phyloP scores from a whole-genome alignment of 2,888 invertebrate genomes.

The Drosophila subsilvestris region DNA sequence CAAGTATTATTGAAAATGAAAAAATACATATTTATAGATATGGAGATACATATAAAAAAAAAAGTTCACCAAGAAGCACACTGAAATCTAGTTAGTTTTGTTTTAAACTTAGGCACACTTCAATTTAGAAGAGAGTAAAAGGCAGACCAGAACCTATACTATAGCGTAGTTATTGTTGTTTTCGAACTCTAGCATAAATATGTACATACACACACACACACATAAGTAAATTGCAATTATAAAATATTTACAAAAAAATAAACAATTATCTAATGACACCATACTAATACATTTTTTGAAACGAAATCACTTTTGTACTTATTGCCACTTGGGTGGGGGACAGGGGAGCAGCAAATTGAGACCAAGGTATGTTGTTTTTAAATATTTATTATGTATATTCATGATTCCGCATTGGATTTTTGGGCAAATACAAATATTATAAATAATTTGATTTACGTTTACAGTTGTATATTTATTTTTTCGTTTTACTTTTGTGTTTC shows the following conservation, averaged over 20 bases:
- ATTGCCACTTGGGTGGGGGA: too few species aligned
- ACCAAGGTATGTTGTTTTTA: conserved; percentile 13
- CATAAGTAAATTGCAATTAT: conserved; percentile 51
- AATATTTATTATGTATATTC: conserved; percentile 65
- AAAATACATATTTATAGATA: conserved; percentile 18
- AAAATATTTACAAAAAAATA: conserved; percentile 57
- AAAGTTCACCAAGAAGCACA: conserved; percentile 25
- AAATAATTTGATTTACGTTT: conserved; percentile 71
- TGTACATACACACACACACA: conserved; percentile 16
- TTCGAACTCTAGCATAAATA: conserved; percentile 36
- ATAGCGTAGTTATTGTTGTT: conserved; percentile 32
- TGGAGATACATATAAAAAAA: neutral
- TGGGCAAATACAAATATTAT: conserved; percentile 73
- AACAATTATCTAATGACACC: conserved; percentile 42
- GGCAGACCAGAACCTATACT: conserved; percentile 6
- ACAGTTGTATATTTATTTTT: conserved; percentile 43
- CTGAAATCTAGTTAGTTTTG: conserved; percentile 14
- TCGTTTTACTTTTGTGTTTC: conserved; percentile 38
- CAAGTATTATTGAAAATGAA: conserved; percentile 37
- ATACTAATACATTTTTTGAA: conserved; percentile 40
- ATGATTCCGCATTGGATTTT: conserved; percentile 58
- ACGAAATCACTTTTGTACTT: conserved; percentile 1
- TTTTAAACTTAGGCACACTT: conserved; percentile 19
- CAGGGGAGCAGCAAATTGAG: neutral
- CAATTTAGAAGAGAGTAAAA: neutral